A percentile compares a stretch with the other conserved stretches of the same genome.
phyloP scores from a whole-genome alignment of 2,797 vertebrate species.

The Danio jaintianensis region DNA sequence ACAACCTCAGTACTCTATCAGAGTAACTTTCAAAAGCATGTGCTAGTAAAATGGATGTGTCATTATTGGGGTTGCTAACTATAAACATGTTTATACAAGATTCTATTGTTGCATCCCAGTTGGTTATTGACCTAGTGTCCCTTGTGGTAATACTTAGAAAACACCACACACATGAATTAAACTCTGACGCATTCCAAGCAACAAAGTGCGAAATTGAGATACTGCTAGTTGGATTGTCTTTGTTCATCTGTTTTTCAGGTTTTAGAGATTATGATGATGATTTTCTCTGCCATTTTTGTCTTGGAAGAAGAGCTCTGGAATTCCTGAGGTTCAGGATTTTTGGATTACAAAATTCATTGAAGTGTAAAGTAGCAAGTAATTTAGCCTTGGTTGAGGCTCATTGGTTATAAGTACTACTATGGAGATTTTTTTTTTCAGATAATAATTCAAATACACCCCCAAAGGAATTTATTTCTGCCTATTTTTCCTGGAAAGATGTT shows the following conservation, averaged over 20 bases:
- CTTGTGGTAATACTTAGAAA: neutral
- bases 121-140: neutral
- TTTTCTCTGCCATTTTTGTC: neutral
- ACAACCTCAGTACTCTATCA: neutral
- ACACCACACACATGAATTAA: neutral
- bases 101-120: neutral
- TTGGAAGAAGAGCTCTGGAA: neutral
- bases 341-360: neutral
- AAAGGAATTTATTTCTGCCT: constrained; percentile 45
- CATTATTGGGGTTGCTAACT: constrained; percentile 16
- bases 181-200: neutral
- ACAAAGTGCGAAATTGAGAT: neutral
- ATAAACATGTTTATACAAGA: constrained; percentile 2
- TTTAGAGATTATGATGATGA: neutral
- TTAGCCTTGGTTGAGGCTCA: constrained; percentile 43
- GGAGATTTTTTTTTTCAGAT: constrained; percentile 61
- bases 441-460: constrained; percentile 68
- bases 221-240: neutral
- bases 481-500: constrained; percentile 73
- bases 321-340: neutral
- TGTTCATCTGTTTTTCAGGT: neutral
- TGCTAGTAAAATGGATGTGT: constrained; percentile 21
- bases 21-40: constrained; percentile 1
- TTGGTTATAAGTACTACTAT: constrained; percentile 48
- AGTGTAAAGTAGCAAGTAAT: constrained; percentile 38